These are phyloP conservation scores for Tigriopus japonicus DNA, from an alignment of 1,140 invertebrate genomes.

Conservation along the genomic window DNA sequence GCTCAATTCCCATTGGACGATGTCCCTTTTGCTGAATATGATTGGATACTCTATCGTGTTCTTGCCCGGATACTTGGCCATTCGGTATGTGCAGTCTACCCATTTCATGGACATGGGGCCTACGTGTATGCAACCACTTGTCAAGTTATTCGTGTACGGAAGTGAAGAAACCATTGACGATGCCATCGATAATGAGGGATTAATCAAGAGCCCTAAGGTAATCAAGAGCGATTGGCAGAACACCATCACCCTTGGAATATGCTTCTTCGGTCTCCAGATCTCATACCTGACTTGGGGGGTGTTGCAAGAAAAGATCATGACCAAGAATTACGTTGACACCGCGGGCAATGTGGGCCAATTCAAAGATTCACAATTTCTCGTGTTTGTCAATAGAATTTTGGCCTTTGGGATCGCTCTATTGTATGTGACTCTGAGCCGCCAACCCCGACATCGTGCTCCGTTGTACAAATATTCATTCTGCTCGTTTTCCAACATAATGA, in stretches of 20 bases:
- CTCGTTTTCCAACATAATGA: conserved; percentile 93
- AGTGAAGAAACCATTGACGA: conserved; percentile 22
- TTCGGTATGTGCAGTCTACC: conserved; percentile 55
- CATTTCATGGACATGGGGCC: conserved; percentile 29
- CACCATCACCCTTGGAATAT: conserved; percentile 32
- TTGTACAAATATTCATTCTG: conserved; percentile 92
- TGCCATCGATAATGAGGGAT: conserved; percentile 18
- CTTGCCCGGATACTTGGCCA: conserved; percentile 61
- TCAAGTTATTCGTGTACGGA: conserved; percentile 44
- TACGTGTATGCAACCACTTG: conserved; percentile 30
- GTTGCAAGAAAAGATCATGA: conserved; percentile 59
- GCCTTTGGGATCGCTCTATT: conserved; percentile 48
- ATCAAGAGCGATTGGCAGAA: background rate
- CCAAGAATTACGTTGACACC: conserved; percentile 43
- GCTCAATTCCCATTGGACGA: conserved; percentile 22
- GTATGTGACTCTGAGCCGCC: conserved; percentile 37
- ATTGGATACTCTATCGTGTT: conserved; percentile 74
- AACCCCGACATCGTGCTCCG: conserved; percentile 56
- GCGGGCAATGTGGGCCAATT: conserved; percentile 46
- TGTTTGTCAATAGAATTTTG: conserved; percentile 76
- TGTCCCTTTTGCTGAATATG: conserved; percentile 45
- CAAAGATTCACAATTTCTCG: conserved; percentile 81
- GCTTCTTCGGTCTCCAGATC: conserved; percentile 67
- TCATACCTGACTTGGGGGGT: conserved; percentile 87
- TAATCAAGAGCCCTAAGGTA: conserved; percentile 27